Base-by-base conservation (phyloP, 2,888 invertebrate species). In the Heliothis peltigera region DNA sequence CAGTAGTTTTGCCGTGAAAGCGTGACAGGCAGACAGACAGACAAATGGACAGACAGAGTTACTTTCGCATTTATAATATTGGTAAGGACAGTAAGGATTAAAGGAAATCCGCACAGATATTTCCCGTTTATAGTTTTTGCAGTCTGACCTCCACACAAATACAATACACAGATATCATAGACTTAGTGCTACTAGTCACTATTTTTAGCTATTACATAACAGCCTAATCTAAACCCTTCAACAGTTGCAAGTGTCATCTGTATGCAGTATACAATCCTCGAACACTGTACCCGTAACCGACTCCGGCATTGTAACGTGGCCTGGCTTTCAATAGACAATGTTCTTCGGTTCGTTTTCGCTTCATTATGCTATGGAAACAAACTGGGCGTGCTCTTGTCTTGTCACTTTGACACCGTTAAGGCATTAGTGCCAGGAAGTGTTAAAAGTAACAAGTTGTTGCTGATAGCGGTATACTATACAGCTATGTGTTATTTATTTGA, bases 341-440 rank as follows among this genome's bases (percentile, higher is more conserved):
- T 64, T 49, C 43, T 68, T 67, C 39, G 43, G 52, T 32, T 63
- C 62, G 49, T 76, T 76, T 76, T 74, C 74, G 58, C 58, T 67
- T 75, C 72, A 74, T 74, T 74, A 71, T 65, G 19, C 71, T n/a
- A 58, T 62, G 48, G 58, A 66, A 71, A 71, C 72, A 48, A 59
- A 56, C 55, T 66, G 62, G 72, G 67, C 58, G 72, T 74, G 66
- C 71, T 71, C 59, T 77, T 64, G 69, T 68, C 70, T 71, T 77
- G 72, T 70, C 70, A 63, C 67, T 64, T 54, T 70, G 79, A 80
- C 79, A 79, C 78, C 80, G 63, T 80, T 80, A 68, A 66, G 52
- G 72, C 66, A 66, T 64, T 70, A 75, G 44, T 61, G 75, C 52
- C 75, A 75, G 78, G 78, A 78, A 80, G 64, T 75, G 78, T 46